Percentiles rank a stretch among this genome's conserved stretches.
These are phyloP conservation scores for Leucosticte australis DNA, from an alignment of 2,113 vertebrate genomes.

Conservation along the genomic window DNA sequence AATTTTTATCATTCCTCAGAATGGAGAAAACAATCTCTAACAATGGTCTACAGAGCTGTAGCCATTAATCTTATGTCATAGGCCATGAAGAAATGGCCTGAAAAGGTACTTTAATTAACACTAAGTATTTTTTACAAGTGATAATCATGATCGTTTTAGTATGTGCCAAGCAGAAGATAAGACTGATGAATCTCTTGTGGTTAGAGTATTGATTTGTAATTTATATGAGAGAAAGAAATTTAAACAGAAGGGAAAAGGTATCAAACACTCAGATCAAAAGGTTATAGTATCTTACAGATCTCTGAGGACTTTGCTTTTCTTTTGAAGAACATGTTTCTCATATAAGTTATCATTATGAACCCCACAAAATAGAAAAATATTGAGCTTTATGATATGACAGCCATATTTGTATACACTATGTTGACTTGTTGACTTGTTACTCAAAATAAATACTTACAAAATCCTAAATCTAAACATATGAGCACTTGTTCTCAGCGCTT, in stretches of 20 bases:
- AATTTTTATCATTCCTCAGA: neutral
- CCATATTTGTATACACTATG: neutral
- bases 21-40: neutral
- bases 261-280: neutral
- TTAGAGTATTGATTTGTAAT: neutral
- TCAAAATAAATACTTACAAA: neutral
- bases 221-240: slow-evolving; percentile 3
- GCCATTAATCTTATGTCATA: neutral
- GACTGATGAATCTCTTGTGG: neutral
- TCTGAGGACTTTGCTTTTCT: neutral
- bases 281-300: neutral
- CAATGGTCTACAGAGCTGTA: neutral
- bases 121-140: neutral
- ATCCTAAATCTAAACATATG: neutral
- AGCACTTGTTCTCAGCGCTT: neutral
- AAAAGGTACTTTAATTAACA: slow-evolving; percentile 32
- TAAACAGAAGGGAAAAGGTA: neutral
- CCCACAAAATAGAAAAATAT: neutral
- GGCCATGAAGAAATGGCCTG: neutral
- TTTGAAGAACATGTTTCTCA: neutral
- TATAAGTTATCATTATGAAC: neutral
- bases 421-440: neutral
- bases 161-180: neutral
- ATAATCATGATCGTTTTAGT: neutral
- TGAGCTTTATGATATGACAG: neutral